These are phyloP conservation scores for Rhinophrynus dorsalis DNA, from an alignment of 2,797 vertebrate species.

Conservation along the genomic window DNA sequence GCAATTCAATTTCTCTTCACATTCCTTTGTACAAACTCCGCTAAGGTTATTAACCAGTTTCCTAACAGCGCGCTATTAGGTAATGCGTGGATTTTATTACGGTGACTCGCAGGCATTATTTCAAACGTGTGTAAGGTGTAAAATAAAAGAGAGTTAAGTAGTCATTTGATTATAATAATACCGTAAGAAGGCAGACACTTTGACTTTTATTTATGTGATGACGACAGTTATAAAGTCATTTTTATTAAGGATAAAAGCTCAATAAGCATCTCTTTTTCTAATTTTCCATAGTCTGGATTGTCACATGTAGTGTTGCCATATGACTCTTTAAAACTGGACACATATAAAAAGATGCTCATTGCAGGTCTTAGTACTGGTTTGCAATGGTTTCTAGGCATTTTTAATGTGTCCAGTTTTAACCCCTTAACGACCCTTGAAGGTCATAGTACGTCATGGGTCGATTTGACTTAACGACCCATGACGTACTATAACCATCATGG, in stretches of 20 bases:
- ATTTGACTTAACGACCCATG: no score
- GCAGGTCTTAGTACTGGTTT: no score
- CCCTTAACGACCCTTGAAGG: no score
- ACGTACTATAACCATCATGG: no score
- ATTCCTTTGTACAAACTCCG: not conserved
- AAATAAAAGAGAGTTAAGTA: slow-evolving; percentile 44
- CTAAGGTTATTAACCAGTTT: not conserved
- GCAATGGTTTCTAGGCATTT: no score
- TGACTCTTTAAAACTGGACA: no score
- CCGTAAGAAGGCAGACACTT: slow-evolving; percentile 46
- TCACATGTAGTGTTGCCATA: no score
- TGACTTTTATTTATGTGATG: slow-evolving; percentile 45
- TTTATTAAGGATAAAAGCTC: slow-evolving; percentile 7
- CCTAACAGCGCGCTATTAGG: slow-evolving; percentile 40
- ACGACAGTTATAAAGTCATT: slow-evolving; percentile 31
- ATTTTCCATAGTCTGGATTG: not conserved
- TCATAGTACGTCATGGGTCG: no score
- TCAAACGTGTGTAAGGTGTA: slow-evolving; percentile 45
- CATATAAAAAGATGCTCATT: no score
- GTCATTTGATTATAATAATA: slow-evolving; percentile 52
- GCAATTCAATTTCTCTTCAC: not conserved
- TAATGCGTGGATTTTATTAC: slow-evolving; percentile 46
- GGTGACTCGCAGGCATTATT: slow-evolving; percentile 50
- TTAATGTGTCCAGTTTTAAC: no score
- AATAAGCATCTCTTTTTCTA: not conserved